phyloP scores from a whole-genome alignment of 2,113 vertebrate genomes.

The Anseranas semipalmata region DNA sequence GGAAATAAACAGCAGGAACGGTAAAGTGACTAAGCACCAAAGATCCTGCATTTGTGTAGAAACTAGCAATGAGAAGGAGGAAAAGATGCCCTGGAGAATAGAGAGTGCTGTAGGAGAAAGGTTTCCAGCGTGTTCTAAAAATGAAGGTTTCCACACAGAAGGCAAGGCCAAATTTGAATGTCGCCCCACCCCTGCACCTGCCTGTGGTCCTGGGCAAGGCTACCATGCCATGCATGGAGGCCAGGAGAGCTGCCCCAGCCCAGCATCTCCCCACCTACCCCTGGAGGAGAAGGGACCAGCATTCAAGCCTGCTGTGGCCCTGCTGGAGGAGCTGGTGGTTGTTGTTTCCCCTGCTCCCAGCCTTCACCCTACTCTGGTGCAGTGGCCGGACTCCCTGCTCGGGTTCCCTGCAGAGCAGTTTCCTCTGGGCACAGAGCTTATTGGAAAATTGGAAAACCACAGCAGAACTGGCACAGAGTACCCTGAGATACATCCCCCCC shows the following conservation, averaged over 20 bases:
- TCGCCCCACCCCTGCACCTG: not conserved
- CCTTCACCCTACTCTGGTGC: not conserved
- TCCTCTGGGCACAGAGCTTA: not conserved
- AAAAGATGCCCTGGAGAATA: constrained; percentile 34
- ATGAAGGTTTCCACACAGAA: not conserved
- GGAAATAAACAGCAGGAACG: constrained; percentile 45
- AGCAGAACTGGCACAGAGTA: not conserved
- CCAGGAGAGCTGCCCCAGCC: not conserved
- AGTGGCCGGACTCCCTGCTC: not conserved
- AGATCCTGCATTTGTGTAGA: constrained; percentile 44
- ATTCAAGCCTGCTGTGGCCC: not conserved
- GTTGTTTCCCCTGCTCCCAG: not conserved
- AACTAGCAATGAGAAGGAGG: constrained; percentile 29
- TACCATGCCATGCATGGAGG: not conserved
- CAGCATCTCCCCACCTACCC: not conserved
- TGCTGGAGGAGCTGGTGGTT: not conserved
- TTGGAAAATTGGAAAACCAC: not conserved
- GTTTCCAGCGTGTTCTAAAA: constrained; percentile 25
- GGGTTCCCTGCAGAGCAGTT: not conserved
- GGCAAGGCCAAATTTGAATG: not conserved
- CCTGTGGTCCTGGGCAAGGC: not conserved
- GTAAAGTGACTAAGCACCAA: constrained; percentile 58
- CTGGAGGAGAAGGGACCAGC: not conserved
- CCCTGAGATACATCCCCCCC: not conserved
- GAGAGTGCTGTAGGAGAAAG: not conserved